A percentile compares a stretch with the other conserved stretches of the same genome.
These are phyloP conservation scores for Leptothorax acervorum DNA, from an alignment of 2,888 invertebrate genomes.

Conservation along the genomic window DNA sequence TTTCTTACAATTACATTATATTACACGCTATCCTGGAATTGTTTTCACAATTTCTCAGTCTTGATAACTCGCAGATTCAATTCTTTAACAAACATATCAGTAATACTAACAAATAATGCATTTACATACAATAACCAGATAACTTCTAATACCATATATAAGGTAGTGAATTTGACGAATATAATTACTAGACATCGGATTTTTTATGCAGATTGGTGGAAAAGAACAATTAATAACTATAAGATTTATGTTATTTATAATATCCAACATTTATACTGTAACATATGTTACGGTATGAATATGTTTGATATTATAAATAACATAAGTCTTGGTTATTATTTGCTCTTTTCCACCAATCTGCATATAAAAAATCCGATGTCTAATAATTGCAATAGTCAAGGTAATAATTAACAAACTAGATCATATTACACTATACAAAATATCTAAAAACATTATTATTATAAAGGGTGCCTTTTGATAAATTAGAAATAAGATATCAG, in stretches of 20 bases:
- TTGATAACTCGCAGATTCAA: neutral
- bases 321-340: too few relatives aligned
- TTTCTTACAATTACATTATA: neutral
- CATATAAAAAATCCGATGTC: too few relatives aligned
- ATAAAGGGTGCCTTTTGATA: conserved; percentile 40
- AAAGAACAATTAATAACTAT: too few relatives aligned
- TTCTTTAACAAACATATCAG: conserved; percentile 15
- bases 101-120: conserved; percentile 17
- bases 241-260: too few relatives aligned
- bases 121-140: neutral
- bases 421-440: neutral
- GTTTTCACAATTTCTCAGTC: neutral
- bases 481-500: conserved; percentile 15
- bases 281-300: too few relatives aligned
- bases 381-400: neutral
- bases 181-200: neutral
- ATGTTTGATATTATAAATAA: too few relatives aligned
- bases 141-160: neutral
- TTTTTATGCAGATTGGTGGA: too few relatives aligned
- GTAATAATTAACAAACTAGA: conserved; percentile 27
- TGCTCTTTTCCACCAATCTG: too few relatives aligned
- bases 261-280: too few relatives aligned
- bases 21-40: neutral
- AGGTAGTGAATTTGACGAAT: neutral
- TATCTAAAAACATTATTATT: neutral